A percentile compares a stretch with the other conserved stretches of the same genome.
These are phyloP conservation scores for Hypotaenidia philippensis DNA, from an alignment of 2,797 vertebrate genomes.

Conservation along the genomic window DNA sequence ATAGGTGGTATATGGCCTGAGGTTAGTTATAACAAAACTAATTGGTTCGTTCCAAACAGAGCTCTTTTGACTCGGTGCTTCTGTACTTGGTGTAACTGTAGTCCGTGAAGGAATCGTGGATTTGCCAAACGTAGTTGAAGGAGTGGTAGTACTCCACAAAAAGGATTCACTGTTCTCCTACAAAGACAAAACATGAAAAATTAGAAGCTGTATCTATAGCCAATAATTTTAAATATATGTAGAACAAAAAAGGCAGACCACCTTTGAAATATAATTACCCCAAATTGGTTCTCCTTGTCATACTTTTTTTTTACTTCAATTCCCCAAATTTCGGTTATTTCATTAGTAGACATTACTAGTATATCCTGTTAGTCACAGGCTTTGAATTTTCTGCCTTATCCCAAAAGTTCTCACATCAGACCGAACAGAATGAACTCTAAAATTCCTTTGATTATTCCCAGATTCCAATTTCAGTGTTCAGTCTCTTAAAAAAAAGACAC, in stretches of 20 bases:
- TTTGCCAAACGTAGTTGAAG: conserved; percentile 76
- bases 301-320: background rate
- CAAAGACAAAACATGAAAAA: conserved; percentile 23
- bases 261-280: background rate
- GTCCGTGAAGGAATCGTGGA: conserved; percentile 80
- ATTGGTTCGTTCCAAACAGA: conserved; percentile 93
- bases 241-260: background rate
- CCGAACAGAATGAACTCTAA: background rate
- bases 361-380: background rate
- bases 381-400: background rate
- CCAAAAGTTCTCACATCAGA: background rate
- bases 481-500: background rate
- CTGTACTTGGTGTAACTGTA: conserved; percentile 72
- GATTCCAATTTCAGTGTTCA: background rate
- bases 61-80: conserved; percentile 81
- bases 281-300: background rate
- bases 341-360: background rate
- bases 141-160: conserved; percentile 91
- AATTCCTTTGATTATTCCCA: background rate
- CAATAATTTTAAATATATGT: background rate
- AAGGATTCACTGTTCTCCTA: conserved; percentile 95
- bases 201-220: background rate
- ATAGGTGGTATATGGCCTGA: conserved; percentile 93
- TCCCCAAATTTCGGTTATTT: background rate
- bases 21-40: conserved; percentile 88